A percentile compares a stretch with the other conserved stretches of the same genome.
phyloP scores from a whole-genome alignment of 2,797 vertebrate genomes.

The Lerista edwardsae region DNA sequence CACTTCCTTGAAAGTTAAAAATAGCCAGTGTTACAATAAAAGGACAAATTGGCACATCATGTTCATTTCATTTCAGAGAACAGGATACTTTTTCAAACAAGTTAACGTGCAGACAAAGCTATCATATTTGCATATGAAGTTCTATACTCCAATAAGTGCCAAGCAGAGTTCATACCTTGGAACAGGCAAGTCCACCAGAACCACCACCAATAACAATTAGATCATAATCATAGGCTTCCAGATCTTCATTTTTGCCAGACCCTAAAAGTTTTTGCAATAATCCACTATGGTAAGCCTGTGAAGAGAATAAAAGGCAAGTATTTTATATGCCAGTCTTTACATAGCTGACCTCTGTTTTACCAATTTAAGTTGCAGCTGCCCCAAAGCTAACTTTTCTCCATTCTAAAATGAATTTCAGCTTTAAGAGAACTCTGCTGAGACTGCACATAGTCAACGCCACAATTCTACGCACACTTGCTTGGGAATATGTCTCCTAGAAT shows the following conservation, averaged over 20 bases:
- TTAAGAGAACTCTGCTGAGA: not conserved
- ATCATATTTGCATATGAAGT: too few relatives aligned
- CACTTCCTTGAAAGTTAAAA: too few relatives aligned
- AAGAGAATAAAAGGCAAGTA: not conserved
- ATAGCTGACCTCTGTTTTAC: not conserved
- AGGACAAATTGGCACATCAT: too few relatives aligned
- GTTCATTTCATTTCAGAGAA: too few relatives aligned
- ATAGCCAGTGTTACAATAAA: too few relatives aligned
- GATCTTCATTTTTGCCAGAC: conserved; percentile 55
- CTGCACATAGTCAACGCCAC: not conserved
- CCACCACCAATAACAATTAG: conserved; percentile 95
- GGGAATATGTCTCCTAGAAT: not conserved
- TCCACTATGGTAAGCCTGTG: conserved; percentile 89
- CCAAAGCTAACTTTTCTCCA: not conserved
- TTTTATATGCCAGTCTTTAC: too few relatives aligned
- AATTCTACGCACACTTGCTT: not conserved
- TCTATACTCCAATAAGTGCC: not conserved
- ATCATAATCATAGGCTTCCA: conserved; percentile 88
- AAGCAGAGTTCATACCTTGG: conserved; percentile 83
- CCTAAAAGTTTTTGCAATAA: conserved; percentile 87
- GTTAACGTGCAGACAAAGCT: too few relatives aligned
- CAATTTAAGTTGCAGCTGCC: not conserved
- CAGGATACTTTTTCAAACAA: too few relatives aligned
- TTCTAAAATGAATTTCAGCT: not conserved
- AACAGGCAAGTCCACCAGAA: conserved; percentile 94